Base-by-base conservation (phyloP, 2,888 invertebrate genomes). In the Noctua janthina region DNA sequence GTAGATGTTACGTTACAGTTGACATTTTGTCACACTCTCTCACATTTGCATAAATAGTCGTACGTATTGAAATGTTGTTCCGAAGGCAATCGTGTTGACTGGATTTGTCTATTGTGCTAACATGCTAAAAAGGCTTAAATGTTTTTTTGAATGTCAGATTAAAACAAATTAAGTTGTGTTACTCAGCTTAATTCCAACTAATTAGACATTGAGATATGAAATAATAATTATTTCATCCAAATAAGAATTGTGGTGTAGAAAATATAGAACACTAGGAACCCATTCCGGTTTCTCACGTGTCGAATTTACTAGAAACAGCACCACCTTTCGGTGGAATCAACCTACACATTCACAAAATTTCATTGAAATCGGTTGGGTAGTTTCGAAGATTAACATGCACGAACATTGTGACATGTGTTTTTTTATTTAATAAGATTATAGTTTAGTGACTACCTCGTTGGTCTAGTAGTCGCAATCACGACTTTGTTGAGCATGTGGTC, bases 11-110 rank as follows among this genome's bases (percentile, higher is more conserved):
- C 90, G 91, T 92, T 90, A 90, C 88, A 79, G 91, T 91, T 94
- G 94, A 94, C 95, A 95, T 95, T 95, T 93, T 91, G 93, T 93
- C 92, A 91, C 88, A 91, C 84, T 88, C 86, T 76, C 79, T 64
- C 88, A 85, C 78, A 95, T 95, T 95, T 94, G 93, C 95, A 95
- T 95, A 95, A 94, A 93, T 93, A 90, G 89, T 90, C 90, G 77
- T 90, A 88, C 88, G 90, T 87, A 89, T 91, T 90, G 89, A 93
- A 92, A 92, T 90, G 91, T 88, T 88, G 89, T 69, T 90, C 78
- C 74, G 90, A 91, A 92, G 89, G 92, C 87, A 87, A 90, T 83
- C 88, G 81, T 87, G 90, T 82, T 87, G 86, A 83, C 73, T 84
- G 79, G 87, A 84, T 87, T 84, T 85, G 80, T 86, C 81, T 79